Conservation (phyloP, 1,140 invertebrate species). For the Drosophila pandora region DNA sequence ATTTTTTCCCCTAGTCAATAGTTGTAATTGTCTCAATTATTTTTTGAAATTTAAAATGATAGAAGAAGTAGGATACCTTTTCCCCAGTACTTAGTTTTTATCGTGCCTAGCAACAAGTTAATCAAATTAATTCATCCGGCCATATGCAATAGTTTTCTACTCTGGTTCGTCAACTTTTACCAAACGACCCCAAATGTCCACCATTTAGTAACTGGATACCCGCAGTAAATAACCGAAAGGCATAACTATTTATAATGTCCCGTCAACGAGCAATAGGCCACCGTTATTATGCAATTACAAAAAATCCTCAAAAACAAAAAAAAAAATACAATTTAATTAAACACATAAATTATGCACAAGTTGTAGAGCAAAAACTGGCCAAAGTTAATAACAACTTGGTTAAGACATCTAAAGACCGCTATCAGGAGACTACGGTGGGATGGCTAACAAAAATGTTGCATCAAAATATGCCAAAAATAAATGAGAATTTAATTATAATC, state of each 20-base stretch:
- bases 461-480: conserved; percentile 3
- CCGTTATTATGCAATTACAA: conserved; percentile 61
- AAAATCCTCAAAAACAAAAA: conserved; percentile 8
- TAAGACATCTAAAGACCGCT: conserved; percentile 59
- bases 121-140: background rate
- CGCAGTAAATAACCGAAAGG: conserved; percentile 7
- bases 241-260: conserved; percentile 47
- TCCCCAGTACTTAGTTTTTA: no score
- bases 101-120: no score
- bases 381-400: conserved; percentile 71
- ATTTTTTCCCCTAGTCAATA: conserved; percentile 3
- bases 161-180: background rate
- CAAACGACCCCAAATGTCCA: conserved; percentile 30
- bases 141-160: background rate
- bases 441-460: background rate
- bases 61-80: no score
- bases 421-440: conserved; percentile 25
- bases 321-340: conserved; percentile 72
- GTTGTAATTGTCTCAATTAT: conserved; percentile 58
- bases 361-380: conserved; percentile 39
- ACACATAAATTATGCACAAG: conserved; percentile 72
- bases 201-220: conserved; percentile 16
- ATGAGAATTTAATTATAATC: background rate
- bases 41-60: background rate
- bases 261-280: conserved; percentile 40